Evolutionary conservation across 2,888 invertebrate species (phyloP).

Genomic region (Campoplex nolae): DNA sequence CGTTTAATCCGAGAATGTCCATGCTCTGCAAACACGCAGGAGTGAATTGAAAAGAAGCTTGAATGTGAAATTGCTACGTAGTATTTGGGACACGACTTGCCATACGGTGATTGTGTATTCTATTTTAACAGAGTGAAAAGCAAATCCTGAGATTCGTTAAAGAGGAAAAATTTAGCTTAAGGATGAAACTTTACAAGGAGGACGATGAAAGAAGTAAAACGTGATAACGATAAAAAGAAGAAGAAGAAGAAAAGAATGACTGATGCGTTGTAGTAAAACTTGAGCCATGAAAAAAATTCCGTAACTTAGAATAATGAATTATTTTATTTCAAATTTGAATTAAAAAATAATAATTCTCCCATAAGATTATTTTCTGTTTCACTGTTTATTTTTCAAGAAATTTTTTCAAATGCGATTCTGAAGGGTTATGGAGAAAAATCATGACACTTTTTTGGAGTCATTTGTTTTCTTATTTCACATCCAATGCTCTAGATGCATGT

Average conservation of each 20-base stretch:
- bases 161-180: too few species aligned
- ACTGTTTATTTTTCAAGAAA: too few species aligned
- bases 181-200: not conserved
- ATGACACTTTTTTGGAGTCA: not conserved
- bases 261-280: not conserved
- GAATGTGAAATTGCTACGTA: not conserved
- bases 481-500: not conserved
- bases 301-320: not conserved
- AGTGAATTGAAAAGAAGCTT: constrained; percentile 1
- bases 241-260: not conserved
- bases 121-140: not conserved
- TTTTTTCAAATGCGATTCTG: not conserved
- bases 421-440: not conserved
- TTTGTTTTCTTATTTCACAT: not conserved
- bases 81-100: not conserved
- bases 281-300: not conserved
- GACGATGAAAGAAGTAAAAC: not conserved
- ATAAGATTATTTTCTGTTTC: too few species aligned
- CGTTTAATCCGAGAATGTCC: constrained; percentile 1
- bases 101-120: not conserved
- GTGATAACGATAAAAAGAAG: not conserved
- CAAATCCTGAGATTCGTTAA: not conserved
- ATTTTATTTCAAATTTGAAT: not conserved
- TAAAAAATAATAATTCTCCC: too few species aligned
- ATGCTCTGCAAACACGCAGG: not conserved